Base-by-base conservation (phyloP, 2,888 invertebrate genomes). In the Dasypolia templi region DNA sequence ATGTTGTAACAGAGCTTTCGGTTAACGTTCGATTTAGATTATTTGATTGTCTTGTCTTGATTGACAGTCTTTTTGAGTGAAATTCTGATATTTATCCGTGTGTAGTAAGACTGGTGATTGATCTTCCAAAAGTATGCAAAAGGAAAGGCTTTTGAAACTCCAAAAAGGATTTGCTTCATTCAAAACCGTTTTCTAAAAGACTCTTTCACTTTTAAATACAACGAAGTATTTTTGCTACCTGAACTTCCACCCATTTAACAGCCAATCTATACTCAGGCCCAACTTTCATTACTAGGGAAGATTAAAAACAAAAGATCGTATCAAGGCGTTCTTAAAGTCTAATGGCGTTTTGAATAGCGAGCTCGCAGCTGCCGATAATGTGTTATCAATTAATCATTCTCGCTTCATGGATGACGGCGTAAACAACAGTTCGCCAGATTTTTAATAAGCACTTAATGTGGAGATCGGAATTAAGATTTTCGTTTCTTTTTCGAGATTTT, bases 321-420 rank as follows among this genome's bases (percentile, higher is more conserved):
- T 82, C 82, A 79, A 63, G 75, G 75, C 68, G 75, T 81, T 85
- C 86, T 86, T 78, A 75, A 84, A 80, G 85, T 84, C 80, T 89
- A 91, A 91, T 90, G 88, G 89, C 87, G 84, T 89, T 88, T 87
- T 88, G 90, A 89, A 89, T 87, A 87, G 86, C 71, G 83, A 85
- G 85, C 83, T 68, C 81, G 73, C 85, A 85, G 86, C 88, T 90
- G 91, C 89, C 93, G 91, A 93, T 93, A 92, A 92, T 92, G 89
- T 89, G 82, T 86, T 87, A 79, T 90, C 90, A 92, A 93, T 93
- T 93, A 93, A 92, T 93, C 92, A 90, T 91, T 83, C 77, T 70
- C 56, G 67, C 70, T 84, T 91, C 92, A 93, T 92, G 88, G 92
- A 93, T 92, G 90, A 69, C 72, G 79, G 82, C 81, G 90, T 89